phyloP scores from a whole-genome alignment of 2,113 vertebrate species.

The Poecilia latipinna region DNA sequence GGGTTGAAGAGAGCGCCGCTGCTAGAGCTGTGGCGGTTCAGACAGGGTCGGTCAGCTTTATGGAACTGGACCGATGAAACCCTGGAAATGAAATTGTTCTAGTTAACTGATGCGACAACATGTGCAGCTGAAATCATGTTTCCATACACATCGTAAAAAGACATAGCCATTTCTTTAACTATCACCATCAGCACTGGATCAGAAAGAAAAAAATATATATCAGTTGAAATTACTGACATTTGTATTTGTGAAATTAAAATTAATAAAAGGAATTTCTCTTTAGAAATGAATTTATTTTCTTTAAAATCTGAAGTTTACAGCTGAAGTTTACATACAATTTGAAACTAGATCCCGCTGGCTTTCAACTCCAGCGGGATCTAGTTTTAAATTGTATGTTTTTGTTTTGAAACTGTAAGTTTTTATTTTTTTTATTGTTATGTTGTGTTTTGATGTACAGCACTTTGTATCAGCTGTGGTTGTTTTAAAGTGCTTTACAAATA shows the following conservation, averaged over 20 bases:
- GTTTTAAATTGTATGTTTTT: too few relatives aligned
- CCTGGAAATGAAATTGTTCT: slow-evolving; percentile 44
- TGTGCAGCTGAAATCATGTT: neutral
- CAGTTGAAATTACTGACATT: neutral
- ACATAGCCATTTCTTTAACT: neutral
- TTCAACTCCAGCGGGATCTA: too few relatives aligned
- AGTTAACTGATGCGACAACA: neutral
- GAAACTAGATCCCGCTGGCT: too few relatives aligned
- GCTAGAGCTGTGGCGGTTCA: slow-evolving; percentile 80
- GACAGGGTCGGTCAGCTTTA: slow-evolving; percentile 75
- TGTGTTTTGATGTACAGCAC: too few relatives aligned
- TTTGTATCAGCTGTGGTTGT: too few relatives aligned
- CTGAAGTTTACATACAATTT: neutral
- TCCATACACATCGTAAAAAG: neutral
- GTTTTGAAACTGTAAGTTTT: too few relatives aligned
- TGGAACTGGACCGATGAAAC: slow-evolving; percentile 79
- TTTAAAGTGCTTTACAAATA: too few relatives aligned
- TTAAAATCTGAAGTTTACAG: neutral
- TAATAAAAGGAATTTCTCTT: too few relatives aligned
- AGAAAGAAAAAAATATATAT: neutral
- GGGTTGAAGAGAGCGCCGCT: slow-evolving; percentile 77
- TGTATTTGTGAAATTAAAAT: neutral
- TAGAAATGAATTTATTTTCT: neutral
- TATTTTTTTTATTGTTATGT: too few relatives aligned
- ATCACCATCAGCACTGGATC: neutral